phyloP scores from a whole-genome alignment of 2,888 invertebrate genomes.

The Leucophenga montana region DNA sequence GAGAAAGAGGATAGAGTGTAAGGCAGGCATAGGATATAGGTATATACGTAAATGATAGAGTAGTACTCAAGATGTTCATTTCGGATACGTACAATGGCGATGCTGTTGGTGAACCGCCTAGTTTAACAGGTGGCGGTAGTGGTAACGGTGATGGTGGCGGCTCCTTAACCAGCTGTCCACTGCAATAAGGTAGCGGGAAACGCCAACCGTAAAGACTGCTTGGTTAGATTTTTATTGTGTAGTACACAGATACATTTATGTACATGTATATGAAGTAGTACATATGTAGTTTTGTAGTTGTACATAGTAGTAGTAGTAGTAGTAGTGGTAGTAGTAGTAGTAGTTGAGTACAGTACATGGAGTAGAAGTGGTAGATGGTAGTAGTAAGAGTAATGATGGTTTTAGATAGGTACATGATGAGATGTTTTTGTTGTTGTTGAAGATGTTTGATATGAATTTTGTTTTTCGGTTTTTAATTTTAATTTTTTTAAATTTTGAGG shows the following conservation, averaged over 20 bases:
- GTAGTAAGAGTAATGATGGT: conserved; percentile 8
- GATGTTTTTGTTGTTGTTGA: conserved; percentile 20
- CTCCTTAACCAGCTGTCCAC: conserved; percentile 82
- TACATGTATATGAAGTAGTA: not conserved
- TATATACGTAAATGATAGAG: too few relatives aligned
- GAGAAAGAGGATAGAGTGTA: conserved; percentile 1
- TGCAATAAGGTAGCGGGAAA: conserved; percentile 97
- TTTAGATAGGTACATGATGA: conserved; percentile 22
- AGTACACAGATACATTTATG: conserved; percentile 13
- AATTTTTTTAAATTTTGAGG: not conserved
- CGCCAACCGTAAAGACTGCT: conserved; percentile 95
- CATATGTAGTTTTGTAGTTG: not conserved
- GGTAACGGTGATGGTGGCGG: conserved; percentile 86
- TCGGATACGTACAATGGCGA: conserved; percentile 78
- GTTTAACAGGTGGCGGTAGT: conserved; percentile 85
- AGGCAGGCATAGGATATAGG: not conserved
- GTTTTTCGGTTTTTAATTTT: not conserved
- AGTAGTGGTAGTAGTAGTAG: conserved; percentile 13
- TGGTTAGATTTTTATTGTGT: conserved; percentile 66
- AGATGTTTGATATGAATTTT: conserved; percentile 25
- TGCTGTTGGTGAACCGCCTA: conserved; percentile 80
- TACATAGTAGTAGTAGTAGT: conserved; percentile 19
- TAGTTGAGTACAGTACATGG: conserved; percentile 23
- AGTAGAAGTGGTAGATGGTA: conserved; percentile 21
- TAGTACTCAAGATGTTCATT: not conserved